Percentiles rank a stretch among this genome's conserved stretches.
These are phyloP conservation scores for Pagetopsis macropterus DNA, from an alignment of 2,797 vertebrate species.

Conservation along the genomic window DNA sequence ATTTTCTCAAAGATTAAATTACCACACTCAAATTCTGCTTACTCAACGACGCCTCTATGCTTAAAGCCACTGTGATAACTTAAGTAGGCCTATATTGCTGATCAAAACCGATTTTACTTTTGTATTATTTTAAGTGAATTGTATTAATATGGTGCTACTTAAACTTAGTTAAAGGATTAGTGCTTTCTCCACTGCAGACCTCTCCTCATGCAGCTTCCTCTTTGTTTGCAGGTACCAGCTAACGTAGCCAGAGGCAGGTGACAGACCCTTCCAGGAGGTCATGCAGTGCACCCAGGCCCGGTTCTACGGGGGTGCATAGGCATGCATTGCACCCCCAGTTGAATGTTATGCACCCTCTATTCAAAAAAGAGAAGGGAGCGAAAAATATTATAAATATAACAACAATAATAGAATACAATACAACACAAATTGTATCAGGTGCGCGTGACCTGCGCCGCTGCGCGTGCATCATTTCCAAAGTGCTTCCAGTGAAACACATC, in stretches of 20 bases:
- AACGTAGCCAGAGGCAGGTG: slow-evolving; percentile 34
- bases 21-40: not conserved
- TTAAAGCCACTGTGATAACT: too few relatives aligned
- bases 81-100: not conserved
- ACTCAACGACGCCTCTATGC: too few relatives aligned
- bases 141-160: not conserved
- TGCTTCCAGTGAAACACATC: too few relatives aligned
- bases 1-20: not conserved
- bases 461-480: too few relatives aligned
- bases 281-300: not conserved
- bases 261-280: slow-evolving; percentile 8
- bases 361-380: too few relatives aligned
- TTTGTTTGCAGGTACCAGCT: slow-evolving; percentile 59
- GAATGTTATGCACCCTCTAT: too few relatives aligned
- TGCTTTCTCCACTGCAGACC: not conserved
- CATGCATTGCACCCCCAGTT: too few relatives aligned
- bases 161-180: not conserved
- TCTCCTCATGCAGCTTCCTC: not conserved
- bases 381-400: too few relatives aligned
- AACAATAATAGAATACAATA: too few relatives aligned
- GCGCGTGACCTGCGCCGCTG: too few relatives aligned
- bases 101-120: not conserved
- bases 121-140: not conserved
- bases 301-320: too few relatives aligned
- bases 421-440: too few relatives aligned